phyloP scores from a whole-genome alignment of 92 coral and sea anemone genomes.

The Micromussa lordhowensis region DNA sequence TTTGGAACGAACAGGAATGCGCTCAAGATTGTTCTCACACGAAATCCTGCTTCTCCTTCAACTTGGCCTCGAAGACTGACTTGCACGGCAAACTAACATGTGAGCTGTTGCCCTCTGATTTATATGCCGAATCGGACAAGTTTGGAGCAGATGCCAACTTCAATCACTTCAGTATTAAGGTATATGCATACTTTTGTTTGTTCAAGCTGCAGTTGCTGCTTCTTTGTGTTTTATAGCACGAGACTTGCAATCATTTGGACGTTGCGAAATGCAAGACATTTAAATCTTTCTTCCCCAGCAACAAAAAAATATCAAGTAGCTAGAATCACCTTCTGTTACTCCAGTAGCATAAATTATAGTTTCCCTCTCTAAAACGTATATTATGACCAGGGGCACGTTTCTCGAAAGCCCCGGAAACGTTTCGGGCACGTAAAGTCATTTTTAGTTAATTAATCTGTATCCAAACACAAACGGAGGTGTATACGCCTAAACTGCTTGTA shows the following conservation, averaged over 20 bases:
- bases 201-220: neutral
- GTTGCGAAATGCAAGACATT: too few species aligned
- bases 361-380: too few species aligned
- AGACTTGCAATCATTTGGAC: neutral
- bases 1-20: neutral
- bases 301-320: too few species aligned
- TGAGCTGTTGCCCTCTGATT: slow-evolving; percentile 9
- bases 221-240: neutral
- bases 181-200: neutral
- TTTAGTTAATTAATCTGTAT: too few species aligned
- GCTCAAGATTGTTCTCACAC: slow-evolving; percentile 4
- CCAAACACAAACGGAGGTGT: too few species aligned
- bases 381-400: too few species aligned
- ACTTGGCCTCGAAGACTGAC: neutral
- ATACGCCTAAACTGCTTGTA: too few species aligned
- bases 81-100: neutral
- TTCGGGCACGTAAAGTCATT: too few species aligned
- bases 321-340: too few species aligned
- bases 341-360: too few species aligned
- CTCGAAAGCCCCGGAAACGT: too few species aligned
- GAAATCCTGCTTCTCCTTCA: slow-evolving; percentile 12
- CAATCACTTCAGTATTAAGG: slow-evolving; percentile 36
- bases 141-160: neutral
- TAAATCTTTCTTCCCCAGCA: too few species aligned
- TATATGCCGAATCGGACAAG: slow-evolving; percentile 1